phyloP scores from a whole-genome alignment of 2,888 invertebrate species.

The Trachelus iudaicus region DNA sequence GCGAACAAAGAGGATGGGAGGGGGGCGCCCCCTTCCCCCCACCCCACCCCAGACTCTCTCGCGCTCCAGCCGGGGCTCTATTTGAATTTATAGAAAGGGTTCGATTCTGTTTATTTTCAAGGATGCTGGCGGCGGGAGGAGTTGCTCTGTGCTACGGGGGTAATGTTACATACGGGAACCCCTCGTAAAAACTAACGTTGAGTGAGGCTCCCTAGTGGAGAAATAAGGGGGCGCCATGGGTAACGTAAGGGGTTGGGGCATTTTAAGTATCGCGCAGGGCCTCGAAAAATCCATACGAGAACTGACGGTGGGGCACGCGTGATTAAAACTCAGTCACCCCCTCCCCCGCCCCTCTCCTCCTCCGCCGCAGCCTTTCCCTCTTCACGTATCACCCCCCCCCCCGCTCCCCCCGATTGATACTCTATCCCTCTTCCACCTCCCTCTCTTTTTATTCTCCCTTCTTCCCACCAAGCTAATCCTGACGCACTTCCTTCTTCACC shows the following conservation, averaged over 20 bases:
- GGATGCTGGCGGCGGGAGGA: slow-evolving; percentile 29
- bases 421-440: neutral
- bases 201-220: slow-evolving; percentile 4
- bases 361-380: neutral
- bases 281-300: slow-evolving; percentile 12
- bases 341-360: no score
- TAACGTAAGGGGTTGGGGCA: slow-evolving; percentile 29
- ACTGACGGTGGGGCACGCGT: neutral
- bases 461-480: neutral
- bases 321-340: neutral
- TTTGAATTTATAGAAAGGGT: slow-evolving; percentile 59
- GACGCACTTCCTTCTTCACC: neutral
- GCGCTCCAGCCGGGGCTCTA: slow-evolving; percentile 35
- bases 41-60: slow-evolving; percentile 20
- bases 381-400: neutral
- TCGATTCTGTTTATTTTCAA: slow-evolving; percentile 60
- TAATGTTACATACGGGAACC: slow-evolving; percentile 38
- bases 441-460: no score
- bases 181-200: slow-evolving; percentile 21
- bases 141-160: slow-evolving; percentile 17
- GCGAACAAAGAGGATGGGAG: slow-evolving; percentile 39
- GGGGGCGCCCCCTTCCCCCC: slow-evolving; percentile 20
- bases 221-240: slow-evolving; percentile 22
- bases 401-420: neutral
- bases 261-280: slow-evolving; percentile 3